Evolutionary conservation across 2,797 vertebrate genomes (phyloP).

Genomic region (Alexandromys oeconomus): DNA sequence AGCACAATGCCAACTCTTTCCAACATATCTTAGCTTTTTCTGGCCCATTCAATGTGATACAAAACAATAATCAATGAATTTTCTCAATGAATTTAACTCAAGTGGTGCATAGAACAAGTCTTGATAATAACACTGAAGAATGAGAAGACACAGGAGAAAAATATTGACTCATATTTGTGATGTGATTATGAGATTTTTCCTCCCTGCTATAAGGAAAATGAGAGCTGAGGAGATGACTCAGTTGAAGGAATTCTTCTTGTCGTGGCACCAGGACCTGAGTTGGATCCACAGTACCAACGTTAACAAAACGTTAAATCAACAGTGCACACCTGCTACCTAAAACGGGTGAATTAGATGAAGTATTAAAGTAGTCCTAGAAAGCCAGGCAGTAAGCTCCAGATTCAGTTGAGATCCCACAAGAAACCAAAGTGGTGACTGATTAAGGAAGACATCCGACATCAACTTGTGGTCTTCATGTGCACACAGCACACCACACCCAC

Average conservation of each 20-base stretch:
- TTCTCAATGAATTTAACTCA: no score
- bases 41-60: not conserved
- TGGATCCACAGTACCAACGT: not conserved
- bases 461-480: no score
- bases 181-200: not conserved
- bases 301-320: not conserved
- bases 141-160: not conserved
- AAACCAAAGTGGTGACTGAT: not conserved
- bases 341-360: no score
- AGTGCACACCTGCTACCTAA: not conserved
- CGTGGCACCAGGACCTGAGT: no score
- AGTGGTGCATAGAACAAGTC: not conserved
- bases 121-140: not conserved
- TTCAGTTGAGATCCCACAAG: not conserved
- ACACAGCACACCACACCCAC: not conserved
- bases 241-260: no score
- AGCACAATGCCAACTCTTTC: not conserved
- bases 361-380: not conserved
- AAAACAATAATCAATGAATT: not conserved
- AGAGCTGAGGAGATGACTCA: not conserved
- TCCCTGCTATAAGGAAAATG: not conserved
- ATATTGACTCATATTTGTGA: not conserved
- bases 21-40: not conserved
- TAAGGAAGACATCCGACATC: not conserved
- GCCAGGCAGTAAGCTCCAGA: not conserved